These are phyloP conservation scores for Zaprionus davidi DNA, from an alignment of 1,140 invertebrate species.

Conservation along the genomic window DNA sequence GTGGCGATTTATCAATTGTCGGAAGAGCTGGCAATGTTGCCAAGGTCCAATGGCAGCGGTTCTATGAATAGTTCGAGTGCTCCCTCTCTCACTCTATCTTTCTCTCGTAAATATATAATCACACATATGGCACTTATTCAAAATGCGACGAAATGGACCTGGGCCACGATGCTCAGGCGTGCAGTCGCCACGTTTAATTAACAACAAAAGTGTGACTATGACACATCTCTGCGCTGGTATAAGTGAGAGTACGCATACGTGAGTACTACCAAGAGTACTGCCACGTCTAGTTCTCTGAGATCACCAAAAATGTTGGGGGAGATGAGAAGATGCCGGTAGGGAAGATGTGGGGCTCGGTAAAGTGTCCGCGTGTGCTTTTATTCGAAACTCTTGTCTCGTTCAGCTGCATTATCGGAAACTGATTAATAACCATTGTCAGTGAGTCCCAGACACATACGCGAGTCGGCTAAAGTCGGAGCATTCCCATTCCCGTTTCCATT, in stretches of 20 bases:
- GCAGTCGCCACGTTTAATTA: constrained; percentile 73
- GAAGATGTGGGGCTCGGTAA: constrained; percentile 29
- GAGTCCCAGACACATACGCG: constrained; percentile 14
- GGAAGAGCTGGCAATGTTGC: constrained; percentile 66
- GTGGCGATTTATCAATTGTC: constrained; percentile 73
- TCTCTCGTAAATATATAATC: constrained; percentile 41
- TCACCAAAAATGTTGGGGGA: constrained; percentile 27
- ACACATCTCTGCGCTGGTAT: constrained; percentile 52
- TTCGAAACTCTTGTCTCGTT: constrained; percentile 74
- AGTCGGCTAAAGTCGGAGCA: constrained; percentile 15
- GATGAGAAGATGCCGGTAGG: not conserved
- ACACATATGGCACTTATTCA: constrained; percentile 66
- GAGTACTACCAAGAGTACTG: constrained; percentile 2
- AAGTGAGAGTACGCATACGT: constrained; percentile 10
- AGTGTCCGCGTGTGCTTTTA: constrained; percentile 56
- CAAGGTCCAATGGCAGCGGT: constrained; percentile 72
- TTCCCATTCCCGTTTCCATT: constrained; percentile 9
- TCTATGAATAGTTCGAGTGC: constrained; percentile 66
- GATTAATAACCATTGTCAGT: constrained; percentile 78
- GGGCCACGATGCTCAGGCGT: constrained; percentile 18
- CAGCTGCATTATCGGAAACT: constrained; percentile 76
- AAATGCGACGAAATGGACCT: constrained; percentile 52
- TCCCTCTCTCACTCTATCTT: constrained; percentile 20
- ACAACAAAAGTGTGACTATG: constrained; percentile 76
- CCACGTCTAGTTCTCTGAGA: constrained; percentile 31